These are phyloP conservation scores for Aquatica leii DNA, from an alignment of 2,888 invertebrate species.

Conservation along the genomic window DNA sequence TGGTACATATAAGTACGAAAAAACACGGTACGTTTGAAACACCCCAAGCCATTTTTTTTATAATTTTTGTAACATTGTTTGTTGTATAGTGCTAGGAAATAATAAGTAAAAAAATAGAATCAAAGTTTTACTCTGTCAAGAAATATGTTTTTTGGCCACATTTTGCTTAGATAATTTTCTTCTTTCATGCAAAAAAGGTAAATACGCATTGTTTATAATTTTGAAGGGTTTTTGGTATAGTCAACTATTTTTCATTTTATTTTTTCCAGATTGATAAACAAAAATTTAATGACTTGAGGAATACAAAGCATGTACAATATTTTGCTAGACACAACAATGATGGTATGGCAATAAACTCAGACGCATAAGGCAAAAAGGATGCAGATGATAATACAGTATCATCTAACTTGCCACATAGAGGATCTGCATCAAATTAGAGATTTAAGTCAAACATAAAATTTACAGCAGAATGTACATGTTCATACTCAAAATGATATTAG, in stretches of 20 bases:
- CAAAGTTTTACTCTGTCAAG: background rate
- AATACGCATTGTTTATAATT: background rate
- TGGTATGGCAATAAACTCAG: too few relatives aligned
- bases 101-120: background rate
- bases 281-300: too few relatives aligned
- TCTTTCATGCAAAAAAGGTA: background rate
- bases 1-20: background rate
- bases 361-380: too few relatives aligned
- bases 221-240: too few relatives aligned
- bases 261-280: background rate
- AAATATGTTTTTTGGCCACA: background rate
- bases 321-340: too few relatives aligned
- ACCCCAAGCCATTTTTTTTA: too few relatives aligned
- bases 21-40: background rate
- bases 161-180: background rate
- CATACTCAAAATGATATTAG: too few relatives aligned
- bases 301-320: too few relatives aligned
- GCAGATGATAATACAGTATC: background rate
- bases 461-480: too few relatives aligned
- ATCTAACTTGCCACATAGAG: background rate
- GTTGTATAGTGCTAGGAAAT: background rate
- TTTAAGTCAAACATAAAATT: background rate
- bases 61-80: background rate
- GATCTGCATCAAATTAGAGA: background rate
- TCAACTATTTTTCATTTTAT: background rate